Base-by-base conservation (phyloP, 1,140 invertebrate species). In the Listronotus bonariensis region DNA sequence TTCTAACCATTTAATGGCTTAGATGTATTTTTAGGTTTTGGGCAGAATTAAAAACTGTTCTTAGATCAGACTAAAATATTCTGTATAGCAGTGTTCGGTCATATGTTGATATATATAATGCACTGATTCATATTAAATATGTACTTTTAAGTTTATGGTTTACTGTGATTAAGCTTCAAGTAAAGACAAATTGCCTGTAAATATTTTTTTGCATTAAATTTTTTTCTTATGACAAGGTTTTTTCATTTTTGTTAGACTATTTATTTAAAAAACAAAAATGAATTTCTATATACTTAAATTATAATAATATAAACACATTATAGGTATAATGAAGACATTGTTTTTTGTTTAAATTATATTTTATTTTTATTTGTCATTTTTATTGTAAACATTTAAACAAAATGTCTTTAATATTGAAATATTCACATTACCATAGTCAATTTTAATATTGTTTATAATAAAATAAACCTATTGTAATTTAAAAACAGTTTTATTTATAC, bases 121-220 rank as follows among this genome's bases (percentile, higher is more conserved):
- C 75, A 76, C 74, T 76, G 75, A 77, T 76, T 77, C 72, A 74
- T 76, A 73, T 71, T 72, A 74, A 76, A 75, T 75, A 76, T 77
- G 68, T 76, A 77, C 72, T 74, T 71, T 73, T 77, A 74, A 76
- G 68, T 76, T 78, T 73, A 68, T 76, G 71, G 71, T 77, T 77
- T 78, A 75, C 77, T 78, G 77, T 78, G 77, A 78, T 78, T 64
- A 74, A 77, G 76, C 76, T 77, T 76, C 71, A 75, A 74, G 68
- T 70, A 64, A 76, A 40, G 36, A 54, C 48, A 20, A 75, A 72
- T 74, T 71, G 70, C 69, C 73, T 75, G 69, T 71, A 69, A 64
- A 74, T 70, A 76, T 71, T 74, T 65, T 75, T 74, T 41, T 67
- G 67, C 60, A 67, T 74, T 52, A 57, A 72, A 69, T 68, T 67